Base-by-base conservation (phyloP, 2,888 invertebrate genomes). In the Phrixothrix hirtus region DNA sequence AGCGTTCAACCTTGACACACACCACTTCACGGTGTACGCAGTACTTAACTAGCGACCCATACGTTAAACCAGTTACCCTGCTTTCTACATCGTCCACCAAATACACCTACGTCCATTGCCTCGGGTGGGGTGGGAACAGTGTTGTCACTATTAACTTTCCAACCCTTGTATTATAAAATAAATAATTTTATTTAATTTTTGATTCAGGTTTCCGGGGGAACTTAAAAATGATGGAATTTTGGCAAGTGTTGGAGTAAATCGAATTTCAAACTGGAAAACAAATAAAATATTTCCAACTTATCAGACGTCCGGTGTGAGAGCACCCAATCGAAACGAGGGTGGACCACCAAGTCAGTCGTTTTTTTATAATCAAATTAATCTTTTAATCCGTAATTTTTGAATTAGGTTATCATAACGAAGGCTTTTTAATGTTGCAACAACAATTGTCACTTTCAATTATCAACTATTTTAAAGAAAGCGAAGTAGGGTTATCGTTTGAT, bases 371-470 rank as follows among this genome's bases (percentile, higher is more conserved):
- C 10, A 17, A 16, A 21, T 10, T 30, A 12, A n/a, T 2, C n/a
- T 14, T 13, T 26, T 35, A 26, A 2, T 11, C 10, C 4, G 6
- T 6, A 7, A 16, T 1, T 11, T 34, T 36, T 1, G 15, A 42
- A 46, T 25, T 65, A 83, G 84, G 80, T 38, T 86, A 86, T 67
- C 76, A 75, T 57, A 71, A 76, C 6, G 86, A 87, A 72, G 86
- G 87, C 5, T 89, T 88, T 67, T 68, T 88, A 35, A 78, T 83
- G 0, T 58, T 88, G 4, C 88, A 89, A 66, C 77, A 83, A 67
- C 77, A 65, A 7, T 27, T 75, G 12, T 67, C 72, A 1, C 41
- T 63, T 3, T 58, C 67, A 16, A 48, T 74, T n/a, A 61, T 72
- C 58, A 49, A 43, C 15, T 57, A 46, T 47, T 43, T 47, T 49